Conservation (phyloP, 2,888 invertebrate species). For the Campaea margaritaria region DNA sequence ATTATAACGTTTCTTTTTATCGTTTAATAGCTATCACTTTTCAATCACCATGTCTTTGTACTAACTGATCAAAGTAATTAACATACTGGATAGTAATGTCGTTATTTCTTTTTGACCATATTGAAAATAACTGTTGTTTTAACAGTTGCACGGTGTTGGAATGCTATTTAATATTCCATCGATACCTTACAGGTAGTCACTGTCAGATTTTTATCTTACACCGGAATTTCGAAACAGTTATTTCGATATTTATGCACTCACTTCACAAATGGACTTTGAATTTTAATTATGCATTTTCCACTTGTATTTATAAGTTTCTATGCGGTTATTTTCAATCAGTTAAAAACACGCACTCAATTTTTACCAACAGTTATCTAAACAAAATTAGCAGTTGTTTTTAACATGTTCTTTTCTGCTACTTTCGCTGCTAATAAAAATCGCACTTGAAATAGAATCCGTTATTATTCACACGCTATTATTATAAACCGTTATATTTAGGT, state of each 20-base stretch:
- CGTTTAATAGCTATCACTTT: constrained; percentile 40
- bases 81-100: neutral
- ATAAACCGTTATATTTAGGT: no score
- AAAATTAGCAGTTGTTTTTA: neutral
- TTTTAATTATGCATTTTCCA: no score
- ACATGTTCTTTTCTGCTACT: neutral
- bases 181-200: neutral
- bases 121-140: neutral
- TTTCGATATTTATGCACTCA: no score
- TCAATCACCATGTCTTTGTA: constrained; percentile 50
- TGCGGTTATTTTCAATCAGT: neutral
- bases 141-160: neutral
- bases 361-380: neutral
- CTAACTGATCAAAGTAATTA: constrained; percentile 43
- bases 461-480: no score
- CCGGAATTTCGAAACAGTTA: no score
- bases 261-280: no score
- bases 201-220: neutral
- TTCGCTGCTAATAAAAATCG: neutral
- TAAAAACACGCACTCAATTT: constrained; percentile 2
- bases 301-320: no score
- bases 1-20: constrained; percentile 19
- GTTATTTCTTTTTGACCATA: no score
- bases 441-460: no score
- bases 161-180: neutral